phyloP scores from a whole-genome alignment of 2,797 vertebrate species.

The Orientallactaga sibirica region DNA sequence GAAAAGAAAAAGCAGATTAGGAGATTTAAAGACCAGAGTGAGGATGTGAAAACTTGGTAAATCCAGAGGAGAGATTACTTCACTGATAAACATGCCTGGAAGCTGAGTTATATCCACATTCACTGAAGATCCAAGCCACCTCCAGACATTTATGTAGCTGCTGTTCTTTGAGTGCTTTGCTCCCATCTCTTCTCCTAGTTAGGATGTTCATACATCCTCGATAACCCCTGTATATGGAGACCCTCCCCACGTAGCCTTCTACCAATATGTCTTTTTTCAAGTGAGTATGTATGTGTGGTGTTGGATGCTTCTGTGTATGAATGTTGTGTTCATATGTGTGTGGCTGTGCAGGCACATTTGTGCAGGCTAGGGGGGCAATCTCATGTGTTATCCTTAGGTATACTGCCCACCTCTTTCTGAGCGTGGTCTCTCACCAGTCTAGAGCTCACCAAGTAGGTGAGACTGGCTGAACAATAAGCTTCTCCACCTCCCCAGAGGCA shows the following conservation, averaged over 20 bases:
- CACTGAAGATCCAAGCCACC: neutral
- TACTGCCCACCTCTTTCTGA: too few relatives aligned
- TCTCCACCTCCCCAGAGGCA: too few relatives aligned
- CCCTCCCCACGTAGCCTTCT: neutral
- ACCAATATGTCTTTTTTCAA: neutral
- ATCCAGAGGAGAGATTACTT: neutral
- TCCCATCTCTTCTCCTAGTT: neutral
- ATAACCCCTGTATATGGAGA: neutral
- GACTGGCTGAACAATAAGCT: too few relatives aligned
- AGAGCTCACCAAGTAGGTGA: too few relatives aligned
- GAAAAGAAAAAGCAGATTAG: neutral
- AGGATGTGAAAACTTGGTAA: neutral
- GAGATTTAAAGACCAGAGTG: neutral
- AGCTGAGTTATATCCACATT: neutral
- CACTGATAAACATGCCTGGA: neutral
- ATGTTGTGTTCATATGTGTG: too few relatives aligned
- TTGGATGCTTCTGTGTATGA: too few relatives aligned
- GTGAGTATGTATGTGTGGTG: too few relatives aligned
- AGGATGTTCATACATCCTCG: neutral
- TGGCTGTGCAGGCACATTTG: too few relatives aligned
- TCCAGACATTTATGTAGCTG: neutral
- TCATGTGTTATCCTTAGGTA: too few relatives aligned
- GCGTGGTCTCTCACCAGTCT: too few relatives aligned
- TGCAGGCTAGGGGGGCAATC: too few relatives aligned
- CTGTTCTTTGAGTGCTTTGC: constrained; percentile 3